Conservation (phyloP, 2,113 vertebrate species). For the human region DNA sequence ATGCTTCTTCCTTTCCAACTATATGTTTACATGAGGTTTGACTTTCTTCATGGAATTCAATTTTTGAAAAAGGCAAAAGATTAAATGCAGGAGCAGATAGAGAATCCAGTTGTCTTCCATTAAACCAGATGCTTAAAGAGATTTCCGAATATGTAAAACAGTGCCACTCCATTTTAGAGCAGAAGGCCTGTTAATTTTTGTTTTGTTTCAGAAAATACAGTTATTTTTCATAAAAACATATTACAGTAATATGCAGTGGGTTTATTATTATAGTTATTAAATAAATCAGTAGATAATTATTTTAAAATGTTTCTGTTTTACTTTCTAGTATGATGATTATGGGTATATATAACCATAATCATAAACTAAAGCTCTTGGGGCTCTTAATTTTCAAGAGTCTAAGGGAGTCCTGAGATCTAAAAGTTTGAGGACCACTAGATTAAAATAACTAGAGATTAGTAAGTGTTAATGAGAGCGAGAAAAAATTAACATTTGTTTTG, state of each 20-base stretch:
- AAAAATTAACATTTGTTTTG: constrained; percentile 20
- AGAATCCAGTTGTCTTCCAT: neutral
- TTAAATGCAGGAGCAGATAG: neutral
- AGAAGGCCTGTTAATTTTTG: neutral
- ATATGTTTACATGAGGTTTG: neutral
- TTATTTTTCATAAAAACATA: neutral
- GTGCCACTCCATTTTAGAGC: neutral
- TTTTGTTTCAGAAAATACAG: constrained; percentile 25
- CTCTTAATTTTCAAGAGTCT: constrained; percentile 5
- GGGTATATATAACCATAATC: neutral
- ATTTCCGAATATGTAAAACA: neutral
- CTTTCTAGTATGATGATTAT: neutral
- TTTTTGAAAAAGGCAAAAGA: neutral
- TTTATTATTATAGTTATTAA: constrained; percentile 19
- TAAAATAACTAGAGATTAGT: constrained; percentile 29
- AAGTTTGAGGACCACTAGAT: neutral
- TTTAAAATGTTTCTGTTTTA: neutral
- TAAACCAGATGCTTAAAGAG: neutral
- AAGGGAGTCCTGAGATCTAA: neutral
- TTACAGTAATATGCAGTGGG: neutral
- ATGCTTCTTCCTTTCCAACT: neutral
- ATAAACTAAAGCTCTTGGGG: neutral
- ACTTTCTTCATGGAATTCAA: constrained; percentile 21
- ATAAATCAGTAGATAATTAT: neutral
- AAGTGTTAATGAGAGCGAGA: neutral